These are phyloP conservation scores for Cataglyphis livida DNA, from an alignment of 2,888 invertebrate species.

Conservation along the genomic window DNA sequence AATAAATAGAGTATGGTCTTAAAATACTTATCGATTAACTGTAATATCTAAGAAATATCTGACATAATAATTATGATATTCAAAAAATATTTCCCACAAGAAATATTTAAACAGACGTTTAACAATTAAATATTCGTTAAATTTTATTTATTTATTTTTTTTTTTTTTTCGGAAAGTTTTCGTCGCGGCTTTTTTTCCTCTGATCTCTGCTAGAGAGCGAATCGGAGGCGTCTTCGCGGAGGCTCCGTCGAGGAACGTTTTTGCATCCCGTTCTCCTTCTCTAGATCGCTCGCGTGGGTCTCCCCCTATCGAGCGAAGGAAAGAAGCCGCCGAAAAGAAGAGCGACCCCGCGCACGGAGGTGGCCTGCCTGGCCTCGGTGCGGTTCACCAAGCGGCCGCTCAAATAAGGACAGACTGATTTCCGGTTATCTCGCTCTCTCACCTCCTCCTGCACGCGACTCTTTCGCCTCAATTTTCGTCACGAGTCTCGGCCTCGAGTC, in stretches of 20 bases:
- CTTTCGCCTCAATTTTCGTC: constrained; percentile 31
- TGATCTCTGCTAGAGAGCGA: not conserved
- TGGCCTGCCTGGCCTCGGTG: constrained; percentile 59
- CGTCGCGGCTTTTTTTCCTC: not conserved
- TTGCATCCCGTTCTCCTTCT: constrained; percentile 54
- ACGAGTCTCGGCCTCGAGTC: not conserved
- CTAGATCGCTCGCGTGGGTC: constrained; percentile 53
- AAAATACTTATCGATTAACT: not conserved
- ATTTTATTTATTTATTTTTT: constrained; percentile 4
- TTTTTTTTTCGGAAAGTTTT: constrained; percentile 19
- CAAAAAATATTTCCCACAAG: not conserved
- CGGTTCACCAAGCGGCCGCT: constrained; percentile 75
- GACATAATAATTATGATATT: not conserved
- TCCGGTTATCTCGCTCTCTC: constrained; percentile 75
- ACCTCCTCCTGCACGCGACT: constrained; percentile 53
- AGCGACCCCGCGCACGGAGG: constrained; percentile 56
- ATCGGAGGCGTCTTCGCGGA: constrained; percentile 41
- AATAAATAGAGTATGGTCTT: not conserved
- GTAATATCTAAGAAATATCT: not conserved
- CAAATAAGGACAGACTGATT: constrained; percentile 80
- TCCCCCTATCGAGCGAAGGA: constrained; percentile 38
- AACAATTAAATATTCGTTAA: constrained; percentile 26
- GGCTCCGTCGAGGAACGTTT: constrained; percentile 56
- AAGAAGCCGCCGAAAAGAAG: constrained; percentile 67
- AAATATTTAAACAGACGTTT: not conserved